Base-by-base conservation (phyloP, 2,888 invertebrate species). In the Teleogryllus oceanicus region DNA sequence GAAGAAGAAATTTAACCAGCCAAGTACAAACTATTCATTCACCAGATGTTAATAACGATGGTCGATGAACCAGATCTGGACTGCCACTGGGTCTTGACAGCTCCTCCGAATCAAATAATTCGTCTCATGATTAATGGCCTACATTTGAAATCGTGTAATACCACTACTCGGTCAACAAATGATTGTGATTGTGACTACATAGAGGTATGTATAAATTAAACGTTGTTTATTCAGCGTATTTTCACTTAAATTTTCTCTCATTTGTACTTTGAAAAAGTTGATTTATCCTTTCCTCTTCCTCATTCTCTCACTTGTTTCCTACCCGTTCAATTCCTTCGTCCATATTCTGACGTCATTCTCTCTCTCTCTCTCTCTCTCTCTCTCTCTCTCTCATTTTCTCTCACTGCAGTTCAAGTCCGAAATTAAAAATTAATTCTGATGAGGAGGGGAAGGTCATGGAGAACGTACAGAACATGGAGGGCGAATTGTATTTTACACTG, bases 151-250 rank as follows among this genome's bases (percentile, higher is more conserved):
- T 85, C 83, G 82, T 83, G 83, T 79, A 81, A 85, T 74, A 82
- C 80, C 84, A 89, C 88, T 24, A 86, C 85, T n/a, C 81, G 86
- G 80, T 87, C 87, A 2, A 86, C 86, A 24, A 86, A 84, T 50
- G 87, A 88, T 50, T 96, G 96, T 85, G 86, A 87, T 2, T 94
- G 94, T 83, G 94, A 96, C 86, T 93, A 88, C 83, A 84, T 96
- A 12, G 92, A 94, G 89, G 92, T 92, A 84, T 21, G 77, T 24
- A 21, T 5, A 49, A n/a, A 1, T 20, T 16, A 1, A 18, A 62
- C 0, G 13, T 5, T 62, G 8, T 11, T 11, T 62, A 76, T 49
- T 50, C 8, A 50, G 1, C 2, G 10, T 77, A 37, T 37, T 37
- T 37, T 37, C 37, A 8, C 0, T 37, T 37, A 5, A 37, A 37